Evolutionary conservation across 2,888 invertebrate species (phyloP).

Genomic region (Diarsia mendica): DNA sequence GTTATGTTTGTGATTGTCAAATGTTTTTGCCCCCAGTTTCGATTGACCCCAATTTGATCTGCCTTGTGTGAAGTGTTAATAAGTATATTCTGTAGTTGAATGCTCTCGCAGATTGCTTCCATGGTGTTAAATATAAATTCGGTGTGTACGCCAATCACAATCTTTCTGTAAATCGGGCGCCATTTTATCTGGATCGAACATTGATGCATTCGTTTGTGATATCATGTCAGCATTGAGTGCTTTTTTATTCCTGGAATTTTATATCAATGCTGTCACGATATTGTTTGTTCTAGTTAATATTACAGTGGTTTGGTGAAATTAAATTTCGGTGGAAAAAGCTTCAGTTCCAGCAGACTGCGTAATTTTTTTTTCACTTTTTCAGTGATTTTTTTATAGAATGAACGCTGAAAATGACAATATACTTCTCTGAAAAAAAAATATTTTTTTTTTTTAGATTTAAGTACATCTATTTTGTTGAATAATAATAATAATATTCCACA

Average conservation of each 20-base stretch:
- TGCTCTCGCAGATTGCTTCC: slow-evolving; percentile 20
- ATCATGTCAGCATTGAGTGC: slow-evolving; percentile 14
- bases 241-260: slow-evolving; percentile 17
- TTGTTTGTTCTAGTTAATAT: not conserved
- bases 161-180: slow-evolving; percentile 17
- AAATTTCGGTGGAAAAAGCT: not conserved
- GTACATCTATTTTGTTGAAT: not conserved
- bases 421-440: not conserved
- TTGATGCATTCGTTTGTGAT: slow-evolving; percentile 12
- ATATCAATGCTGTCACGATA: slow-evolving; percentile 4
- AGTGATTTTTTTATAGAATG: not conserved
- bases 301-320: not conserved
- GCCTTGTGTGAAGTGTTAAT: slow-evolving; percentile 4
- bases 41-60: not conserved
- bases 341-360: not conserved
- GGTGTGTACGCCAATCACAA: slow-evolving; percentile 17
- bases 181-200: slow-evolving; percentile 24
- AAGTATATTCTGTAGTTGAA: slow-evolving; percentile 13
- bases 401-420: too few relatives aligned
- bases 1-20: not conserved
- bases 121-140: slow-evolving; percentile 28
- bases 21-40: not conserved
- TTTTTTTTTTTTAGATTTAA: not conserved
- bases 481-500: too few relatives aligned
- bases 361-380: not conserved